Base-by-base conservation (phyloP, 2,797 vertebrate species). In the Myotis myotis region DNA sequence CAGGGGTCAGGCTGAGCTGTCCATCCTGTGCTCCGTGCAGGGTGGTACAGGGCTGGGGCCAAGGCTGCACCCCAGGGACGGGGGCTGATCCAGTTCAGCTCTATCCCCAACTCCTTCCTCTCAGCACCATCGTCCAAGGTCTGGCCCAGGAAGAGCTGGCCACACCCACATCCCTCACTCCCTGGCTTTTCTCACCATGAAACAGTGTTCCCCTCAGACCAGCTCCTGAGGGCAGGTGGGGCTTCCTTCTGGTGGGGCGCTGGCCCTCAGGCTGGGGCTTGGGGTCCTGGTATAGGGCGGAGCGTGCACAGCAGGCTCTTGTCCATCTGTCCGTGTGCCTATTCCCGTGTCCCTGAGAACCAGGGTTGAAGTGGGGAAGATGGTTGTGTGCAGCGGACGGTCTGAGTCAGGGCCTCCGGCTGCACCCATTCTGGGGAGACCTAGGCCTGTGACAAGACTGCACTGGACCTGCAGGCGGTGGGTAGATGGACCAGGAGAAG, bases 71-170 rank as follows among this genome's bases (percentile, higher is more conserved):
- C 71, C 70, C 60, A n/a, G 87, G n/a, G 36, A 75, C 47, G 38
- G 60, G 41, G 47, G 51, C 49, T 36, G 22, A 66, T 93, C 87
- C 55, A 74, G 30, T 53, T 96, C n/a, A 72, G 80, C 72, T 87
- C 44, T 44, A 36, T 79, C 84, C 70, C 60, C 33, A 15, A 10
- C n/a, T 57, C 47, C 78, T 79, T 84, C 82, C 51, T 89, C 70
- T 75, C 1, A 3, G 41, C 16, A 82, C 92, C 92, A 91, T 95
- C 96, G 89, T 51, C 80, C 22, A 19, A 72, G 76, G 68, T 94
- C 96, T 92, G 95, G 91, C 76, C 70, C 62, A 53, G 75, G 90
- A 80, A 87, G 78, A 47, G 44, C 28, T 16, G 8, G 78, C 87
- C 71, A 93, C 38, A 16, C 83, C 76, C 68, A 15, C 38, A 28